Conservation (phyloP, 2,113 vertebrate species). For the Perca flavescens region DNA sequence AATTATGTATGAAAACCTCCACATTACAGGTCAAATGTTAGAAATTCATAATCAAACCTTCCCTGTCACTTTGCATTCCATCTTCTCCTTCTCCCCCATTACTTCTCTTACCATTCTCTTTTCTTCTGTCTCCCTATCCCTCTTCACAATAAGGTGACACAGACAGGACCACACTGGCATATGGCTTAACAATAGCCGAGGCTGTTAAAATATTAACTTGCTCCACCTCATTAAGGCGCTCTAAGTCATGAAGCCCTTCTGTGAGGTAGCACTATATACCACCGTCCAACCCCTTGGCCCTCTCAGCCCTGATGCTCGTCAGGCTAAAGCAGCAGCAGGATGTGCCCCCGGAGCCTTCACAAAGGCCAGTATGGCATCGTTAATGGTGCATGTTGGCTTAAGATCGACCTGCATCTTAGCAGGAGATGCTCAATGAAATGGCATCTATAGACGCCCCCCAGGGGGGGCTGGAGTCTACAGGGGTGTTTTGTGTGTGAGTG, state of each 20-base stretch:
- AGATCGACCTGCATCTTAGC: slow-evolving; percentile 63
- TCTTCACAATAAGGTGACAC: slow-evolving; percentile 5
- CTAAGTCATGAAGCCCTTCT: slow-evolving; percentile 62
- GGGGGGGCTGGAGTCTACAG: slow-evolving; percentile 30
- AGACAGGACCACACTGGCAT: slow-evolving; percentile 47
- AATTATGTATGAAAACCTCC: neutral
- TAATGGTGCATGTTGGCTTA: slow-evolving; percentile 70
- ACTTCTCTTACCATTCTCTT: neutral
- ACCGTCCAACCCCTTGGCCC: slow-evolving; percentile 38
- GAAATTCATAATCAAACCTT: neutral
- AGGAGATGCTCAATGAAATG: slow-evolving; percentile 51
- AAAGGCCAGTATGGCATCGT: slow-evolving; percentile 71
- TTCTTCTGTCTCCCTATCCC: neutral
- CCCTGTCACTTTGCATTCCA: neutral
- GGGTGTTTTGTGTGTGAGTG: slow-evolving; percentile 33
- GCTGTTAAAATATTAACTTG: slow-evolving; percentile 81
- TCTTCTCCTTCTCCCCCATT: neutral
- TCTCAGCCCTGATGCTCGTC: slow-evolving; percentile 43
- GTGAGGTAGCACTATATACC: slow-evolving; percentile 51
- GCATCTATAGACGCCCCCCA: slow-evolving; percentile 20
- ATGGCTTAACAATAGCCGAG: slow-evolving; percentile 67
- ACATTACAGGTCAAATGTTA: neutral
- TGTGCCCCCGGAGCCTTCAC: slow-evolving; percentile 46
- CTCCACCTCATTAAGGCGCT: slow-evolving; percentile 69
- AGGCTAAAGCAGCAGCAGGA: slow-evolving; percentile 59